Evolutionary conservation across 1,140 invertebrate species (phyloP).

Genomic region (Drosophila mojavensis): DNA sequence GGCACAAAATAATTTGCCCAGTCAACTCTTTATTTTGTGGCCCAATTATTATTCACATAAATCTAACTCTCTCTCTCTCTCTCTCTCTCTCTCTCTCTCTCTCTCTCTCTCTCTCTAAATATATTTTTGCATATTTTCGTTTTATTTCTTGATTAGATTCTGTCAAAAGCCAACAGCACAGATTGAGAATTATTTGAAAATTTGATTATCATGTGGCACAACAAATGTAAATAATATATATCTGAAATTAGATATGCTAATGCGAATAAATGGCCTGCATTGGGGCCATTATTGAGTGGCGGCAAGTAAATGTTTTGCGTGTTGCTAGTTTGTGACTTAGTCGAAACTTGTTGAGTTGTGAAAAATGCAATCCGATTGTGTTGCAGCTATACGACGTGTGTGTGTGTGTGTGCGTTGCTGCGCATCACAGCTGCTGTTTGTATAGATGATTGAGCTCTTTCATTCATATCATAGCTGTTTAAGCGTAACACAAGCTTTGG

Average conservation of each 20-base stretch:
- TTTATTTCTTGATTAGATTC: slow-evolving; percentile 3
- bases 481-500: slow-evolving; percentile 36
- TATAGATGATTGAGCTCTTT: slow-evolving; percentile 49
- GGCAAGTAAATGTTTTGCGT: slow-evolving; percentile 1
- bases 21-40: slow-evolving; percentile 3
- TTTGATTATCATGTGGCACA: background rate
- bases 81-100: too few relatives aligned
- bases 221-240: too few relatives aligned
- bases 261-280: slow-evolving; percentile 3
- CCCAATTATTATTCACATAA: slow-evolving; percentile 3
- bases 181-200: slow-evolving; percentile 1
- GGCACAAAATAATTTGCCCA: background rate
- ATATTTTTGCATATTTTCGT: background rate
- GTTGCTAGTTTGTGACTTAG: background rate
- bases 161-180: background rate
- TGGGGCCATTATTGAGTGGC: background rate
- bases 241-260: slow-evolving; percentile 13
- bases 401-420: background rate
- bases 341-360: slow-evolving; percentile 13
- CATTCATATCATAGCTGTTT: slow-evolving; percentile 44
- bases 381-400: background rate
- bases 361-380: slow-evolving; percentile 15
- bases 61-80: background rate
- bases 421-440: slow-evolving; percentile 34
- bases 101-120: too few relatives aligned